phyloP scores from a whole-genome alignment of 2,888 invertebrate genomes.

The Noctuana brunneofusca region DNA sequence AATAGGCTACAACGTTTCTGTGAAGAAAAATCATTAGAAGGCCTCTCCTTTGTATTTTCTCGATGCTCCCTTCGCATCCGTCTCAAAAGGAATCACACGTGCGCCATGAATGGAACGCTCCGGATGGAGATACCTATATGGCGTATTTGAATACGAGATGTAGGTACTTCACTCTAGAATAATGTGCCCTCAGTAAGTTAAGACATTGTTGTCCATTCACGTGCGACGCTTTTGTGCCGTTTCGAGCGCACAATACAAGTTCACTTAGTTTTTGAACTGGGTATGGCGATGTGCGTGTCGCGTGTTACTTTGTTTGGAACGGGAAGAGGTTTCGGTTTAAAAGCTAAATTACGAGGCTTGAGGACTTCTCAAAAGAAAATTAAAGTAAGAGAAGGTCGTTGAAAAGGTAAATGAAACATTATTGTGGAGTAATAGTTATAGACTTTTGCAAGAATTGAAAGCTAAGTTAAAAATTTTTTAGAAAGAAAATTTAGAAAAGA shows the following conservation, averaged over 20 bases:
- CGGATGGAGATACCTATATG: slow-evolving; percentile 55
- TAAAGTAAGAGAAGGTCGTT: too few species aligned
- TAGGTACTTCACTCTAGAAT: slow-evolving; percentile 31
- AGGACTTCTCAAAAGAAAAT: too few species aligned
- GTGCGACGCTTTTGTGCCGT: slow-evolving; percentile 22
- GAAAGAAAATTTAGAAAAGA: too few species aligned
- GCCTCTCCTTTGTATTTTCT: background rate
- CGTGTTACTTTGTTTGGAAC: slow-evolving; percentile 17
- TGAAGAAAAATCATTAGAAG: too few species aligned
- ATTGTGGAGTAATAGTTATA: too few species aligned
- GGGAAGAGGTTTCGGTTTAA: background rate
- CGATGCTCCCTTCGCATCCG: slow-evolving; percentile 53
- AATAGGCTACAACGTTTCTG: slow-evolving; percentile 38
- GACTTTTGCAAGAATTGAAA: too few species aligned
- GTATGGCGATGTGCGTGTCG: background rate
- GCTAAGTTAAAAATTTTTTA: too few species aligned
- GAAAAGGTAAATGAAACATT: too few species aligned
- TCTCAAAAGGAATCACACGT: slow-evolving; percentile 68
- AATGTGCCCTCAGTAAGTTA: slow-evolving; percentile 35
- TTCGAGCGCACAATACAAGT: slow-evolving; percentile 13
- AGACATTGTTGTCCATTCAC: slow-evolving; percentile 34
- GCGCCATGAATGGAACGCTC: slow-evolving; percentile 69
- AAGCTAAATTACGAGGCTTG: too few species aligned
- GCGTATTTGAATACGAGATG: slow-evolving; percentile 34
- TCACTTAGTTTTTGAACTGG: slow-evolving; percentile 19